phyloP scores from a whole-genome alignment of 1,140 invertebrate species.

The Gonioctena quinquepunctata region DNA sequence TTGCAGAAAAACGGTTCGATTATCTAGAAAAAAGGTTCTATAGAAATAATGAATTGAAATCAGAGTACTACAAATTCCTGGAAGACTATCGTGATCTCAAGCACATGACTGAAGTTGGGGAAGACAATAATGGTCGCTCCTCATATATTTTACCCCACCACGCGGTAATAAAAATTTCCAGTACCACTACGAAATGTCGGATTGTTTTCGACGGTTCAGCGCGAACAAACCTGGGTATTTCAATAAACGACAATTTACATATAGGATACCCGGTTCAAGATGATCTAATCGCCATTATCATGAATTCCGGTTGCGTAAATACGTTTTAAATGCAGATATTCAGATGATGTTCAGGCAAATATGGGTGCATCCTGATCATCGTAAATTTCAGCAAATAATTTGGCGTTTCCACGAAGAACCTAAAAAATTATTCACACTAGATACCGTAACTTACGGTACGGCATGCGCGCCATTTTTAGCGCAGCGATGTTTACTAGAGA shows the following conservation, averaged over 20 bases:
- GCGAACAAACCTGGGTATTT: conserved; percentile 36
- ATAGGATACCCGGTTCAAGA: conserved; percentile 54
- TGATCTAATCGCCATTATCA: conserved; percentile 51
- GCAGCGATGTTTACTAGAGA: conserved; percentile 23
- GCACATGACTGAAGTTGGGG: no score
- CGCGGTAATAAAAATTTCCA: conserved; percentile 44
- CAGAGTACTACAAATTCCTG: conserved; percentile 43
- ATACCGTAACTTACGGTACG: conserved; percentile 45
- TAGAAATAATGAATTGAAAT: conserved; percentile 12
- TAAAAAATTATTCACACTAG: conserved; percentile 38
- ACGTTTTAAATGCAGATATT: conserved; percentile 52
- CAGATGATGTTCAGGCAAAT: conserved; percentile 53
- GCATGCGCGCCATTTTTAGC: conserved; percentile 38
- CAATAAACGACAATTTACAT: conserved; percentile 40
- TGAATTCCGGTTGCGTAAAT: conserved; percentile 38
- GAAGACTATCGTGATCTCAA: conserved; percentile 42
- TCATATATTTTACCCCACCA: conserved; percentile 57
- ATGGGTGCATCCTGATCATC: background rate
- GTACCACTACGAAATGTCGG: conserved; percentile 47
- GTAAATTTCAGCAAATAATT: conserved; percentile 3
- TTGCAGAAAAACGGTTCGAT: conserved; percentile 17
- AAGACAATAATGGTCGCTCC: no score
- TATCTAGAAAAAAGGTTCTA: conserved; percentile 21
- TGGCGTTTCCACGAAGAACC: conserved; percentile 42
- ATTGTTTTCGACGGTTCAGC: conserved; percentile 53